phyloP scores from a whole-genome alignment of 1,140 invertebrate genomes.

The Apis laboriosa region DNA sequence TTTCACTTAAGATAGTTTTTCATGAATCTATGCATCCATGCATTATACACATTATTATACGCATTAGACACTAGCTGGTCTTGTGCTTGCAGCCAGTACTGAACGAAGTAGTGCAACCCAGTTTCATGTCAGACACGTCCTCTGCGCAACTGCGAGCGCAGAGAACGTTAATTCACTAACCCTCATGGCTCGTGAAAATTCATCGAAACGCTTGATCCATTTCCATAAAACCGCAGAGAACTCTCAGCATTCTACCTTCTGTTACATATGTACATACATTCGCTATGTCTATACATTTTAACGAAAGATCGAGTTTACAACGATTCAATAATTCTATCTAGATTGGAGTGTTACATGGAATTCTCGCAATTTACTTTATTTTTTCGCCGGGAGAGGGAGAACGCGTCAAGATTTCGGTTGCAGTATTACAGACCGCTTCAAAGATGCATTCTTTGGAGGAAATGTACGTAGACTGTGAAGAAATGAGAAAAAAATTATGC shows the following conservation, averaged over 20 bases:
- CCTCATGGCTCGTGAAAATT: conserved; percentile 38
- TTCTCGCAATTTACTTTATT: not conserved
- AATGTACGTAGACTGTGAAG: not conserved
- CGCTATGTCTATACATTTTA: not conserved
- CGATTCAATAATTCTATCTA: not conserved
- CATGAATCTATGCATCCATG: not conserved
- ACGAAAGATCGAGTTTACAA: not conserved
- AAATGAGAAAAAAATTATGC: not conserved
- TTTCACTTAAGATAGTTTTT: not conserved
- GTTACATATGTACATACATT: no score
- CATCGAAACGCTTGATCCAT: conserved; percentile 41
- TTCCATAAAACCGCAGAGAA: conserved; percentile 24
- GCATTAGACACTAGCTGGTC: not conserved
- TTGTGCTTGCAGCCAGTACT: conserved; percentile 3
- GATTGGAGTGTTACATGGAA: not conserved
- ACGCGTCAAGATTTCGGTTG: conserved; percentile 2
- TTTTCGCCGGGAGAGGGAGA: not conserved
- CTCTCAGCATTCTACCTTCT: not conserved
- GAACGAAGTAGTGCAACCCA: conserved; percentile 74
- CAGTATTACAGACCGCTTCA: not conserved
- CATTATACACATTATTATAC: not conserved
- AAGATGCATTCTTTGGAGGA: not conserved
- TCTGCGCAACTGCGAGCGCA: conserved; percentile 41
- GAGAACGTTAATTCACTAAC: conserved; percentile 32
- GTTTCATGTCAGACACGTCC: conserved; percentile 71